phyloP scores from a whole-genome alignment of 1,140 invertebrate genomes.

The Aleiodes sp. region DNA sequence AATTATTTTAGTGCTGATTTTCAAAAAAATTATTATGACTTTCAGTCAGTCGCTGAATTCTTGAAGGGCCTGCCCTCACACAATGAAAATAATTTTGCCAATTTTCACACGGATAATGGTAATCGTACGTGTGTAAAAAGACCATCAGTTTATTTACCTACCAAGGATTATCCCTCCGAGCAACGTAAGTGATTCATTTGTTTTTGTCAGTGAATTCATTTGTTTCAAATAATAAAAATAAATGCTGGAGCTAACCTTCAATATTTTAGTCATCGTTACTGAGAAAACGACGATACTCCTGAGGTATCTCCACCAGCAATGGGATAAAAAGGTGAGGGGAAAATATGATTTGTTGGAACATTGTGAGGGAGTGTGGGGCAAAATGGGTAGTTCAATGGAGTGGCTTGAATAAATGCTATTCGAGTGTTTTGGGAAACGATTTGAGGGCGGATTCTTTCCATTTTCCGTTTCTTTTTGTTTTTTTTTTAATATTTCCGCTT shows the following conservation, averaged over 20 bases:
- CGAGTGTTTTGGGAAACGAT: slow-evolving; percentile 2
- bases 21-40: slow-evolving; percentile 13
- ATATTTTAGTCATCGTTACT: slow-evolving; percentile 87
- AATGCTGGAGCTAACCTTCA: neutral
- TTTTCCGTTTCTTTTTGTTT: too few species aligned
- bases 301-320: slow-evolving; percentile 92
- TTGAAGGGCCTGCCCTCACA: slow-evolving; percentile 90
- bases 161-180: slow-evolving; percentile 88
- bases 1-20: neutral
- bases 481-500: too few species aligned
- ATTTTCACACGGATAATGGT: slow-evolving; percentile 86
- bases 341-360: too few species aligned
- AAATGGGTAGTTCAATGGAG: neutral
- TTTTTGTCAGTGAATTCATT: slow-evolving; percentile 42
- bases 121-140: slow-evolving; percentile 85
- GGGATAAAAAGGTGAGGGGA: slow-evolving; percentile 83
- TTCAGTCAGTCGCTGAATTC: slow-evolving; percentile 84
- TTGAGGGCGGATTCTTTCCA: too few species aligned
- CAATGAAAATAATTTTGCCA: slow-evolving; percentile 89
- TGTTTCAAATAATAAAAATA: slow-evolving; percentile 25
- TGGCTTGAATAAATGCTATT: slow-evolving; percentile 3
- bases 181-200: slow-evolving; percentile 72
- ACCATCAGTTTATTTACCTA: slow-evolving; percentile 89
- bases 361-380: too few species aligned
- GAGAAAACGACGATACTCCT: slow-evolving; percentile 94